phyloP scores from a whole-genome alignment of 1,140 invertebrate species.

The Pinna nobilis region DNA sequence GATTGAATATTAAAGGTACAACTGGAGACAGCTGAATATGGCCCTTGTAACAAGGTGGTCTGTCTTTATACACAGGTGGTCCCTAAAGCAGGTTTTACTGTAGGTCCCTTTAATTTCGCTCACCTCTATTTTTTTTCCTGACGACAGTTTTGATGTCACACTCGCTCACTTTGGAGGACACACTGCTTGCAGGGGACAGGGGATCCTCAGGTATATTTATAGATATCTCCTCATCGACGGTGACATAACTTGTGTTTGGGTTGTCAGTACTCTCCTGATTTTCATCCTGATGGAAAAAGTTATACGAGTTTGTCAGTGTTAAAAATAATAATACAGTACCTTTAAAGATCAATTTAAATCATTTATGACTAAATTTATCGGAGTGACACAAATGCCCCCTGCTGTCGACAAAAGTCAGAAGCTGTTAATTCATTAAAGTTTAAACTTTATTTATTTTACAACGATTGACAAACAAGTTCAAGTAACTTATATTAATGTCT shows the following conservation, averaged over 20 bases:
- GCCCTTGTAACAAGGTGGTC: no score
- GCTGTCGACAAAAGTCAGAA: no score
- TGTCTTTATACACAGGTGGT: no score
- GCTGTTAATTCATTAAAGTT: no score
- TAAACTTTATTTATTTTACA: no score
- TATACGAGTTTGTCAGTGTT: not conserved
- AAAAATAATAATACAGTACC: not conserved
- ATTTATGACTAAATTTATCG: no score
- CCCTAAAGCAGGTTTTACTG: not conserved
- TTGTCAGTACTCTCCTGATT: slow-evolving; percentile 32
- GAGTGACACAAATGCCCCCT: no score
- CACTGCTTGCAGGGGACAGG: slow-evolving; percentile 67
- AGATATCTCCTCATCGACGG: slow-evolving; percentile 59
- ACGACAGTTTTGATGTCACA: slow-evolving; percentile 52
- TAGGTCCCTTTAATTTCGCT: not conserved
- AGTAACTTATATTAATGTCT: no score
- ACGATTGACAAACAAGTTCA: no score
- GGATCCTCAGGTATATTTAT: slow-evolving; percentile 68
- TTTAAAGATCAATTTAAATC: no score
- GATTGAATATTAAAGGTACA: no score
- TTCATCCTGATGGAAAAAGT: slow-evolving; percentile 25
- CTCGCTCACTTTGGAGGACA: slow-evolving; percentile 68
- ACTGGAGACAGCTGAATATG: no score
- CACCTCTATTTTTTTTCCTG: slow-evolving; percentile 39
- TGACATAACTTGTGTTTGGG: slow-evolving; percentile 34